These are phyloP conservation scores for Dendropsophus ebraccatus DNA, from an alignment of 2,113 vertebrate species.

Conservation along the genomic window DNA sequence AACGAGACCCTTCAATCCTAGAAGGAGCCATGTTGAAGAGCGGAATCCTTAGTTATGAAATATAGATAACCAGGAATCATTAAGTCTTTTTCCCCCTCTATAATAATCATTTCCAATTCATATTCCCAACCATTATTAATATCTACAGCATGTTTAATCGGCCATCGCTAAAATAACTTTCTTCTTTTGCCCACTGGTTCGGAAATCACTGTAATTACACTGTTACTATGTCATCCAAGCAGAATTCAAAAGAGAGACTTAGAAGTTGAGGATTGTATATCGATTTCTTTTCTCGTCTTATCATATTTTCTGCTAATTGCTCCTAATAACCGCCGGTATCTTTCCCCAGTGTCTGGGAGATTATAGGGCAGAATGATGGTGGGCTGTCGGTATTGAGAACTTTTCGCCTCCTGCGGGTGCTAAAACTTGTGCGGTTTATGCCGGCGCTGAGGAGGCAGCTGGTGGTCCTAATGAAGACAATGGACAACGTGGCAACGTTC, in stretches of 20 bases:
- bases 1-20: neutral
- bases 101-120: slow-evolving; percentile 31
- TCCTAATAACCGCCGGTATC: neutral
- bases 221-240: slow-evolving; percentile 20
- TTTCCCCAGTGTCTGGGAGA: slow-evolving; percentile 88
- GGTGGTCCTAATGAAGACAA: slow-evolving; percentile 97
- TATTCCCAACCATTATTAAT: slow-evolving; percentile 28
- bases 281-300: slow-evolving; percentile 5
- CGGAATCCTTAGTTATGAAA: neutral
- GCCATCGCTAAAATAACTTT: slow-evolving; percentile 38
- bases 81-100: slow-evolving; percentile 16
- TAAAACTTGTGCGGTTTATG: slow-evolving; percentile 97
- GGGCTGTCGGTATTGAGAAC: slow-evolving; percentile 92
- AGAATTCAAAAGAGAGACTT: neutral
- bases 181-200: neutral
- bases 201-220: slow-evolving; percentile 1
- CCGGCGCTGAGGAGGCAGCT: slow-evolving; percentile 91
- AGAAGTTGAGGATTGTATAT: neutral
- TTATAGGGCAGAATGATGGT: slow-evolving; percentile 89
- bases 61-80: slow-evolving; percentile 24
- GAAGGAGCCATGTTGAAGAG: slow-evolving; percentile 6
- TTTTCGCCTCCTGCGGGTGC: slow-evolving; percentile 89
- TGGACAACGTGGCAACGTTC: slow-evolving; percentile 98
- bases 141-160: slow-evolving; percentile 39
- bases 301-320: neutral